phyloP scores from a whole-genome alignment of 1,140 invertebrate species.

The Oncopeltus fasciatus region DNA sequence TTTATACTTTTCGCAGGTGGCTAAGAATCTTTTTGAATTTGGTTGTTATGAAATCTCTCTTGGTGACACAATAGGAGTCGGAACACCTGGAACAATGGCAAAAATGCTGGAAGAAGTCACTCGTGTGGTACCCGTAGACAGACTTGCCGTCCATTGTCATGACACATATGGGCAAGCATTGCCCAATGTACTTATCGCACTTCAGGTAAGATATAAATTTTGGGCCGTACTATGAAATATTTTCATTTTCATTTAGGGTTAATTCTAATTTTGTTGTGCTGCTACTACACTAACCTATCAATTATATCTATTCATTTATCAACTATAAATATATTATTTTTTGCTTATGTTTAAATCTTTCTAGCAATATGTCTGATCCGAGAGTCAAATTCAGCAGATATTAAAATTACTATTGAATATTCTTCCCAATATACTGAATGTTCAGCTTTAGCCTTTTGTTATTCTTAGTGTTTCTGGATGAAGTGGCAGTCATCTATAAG shows the following conservation, averaged over 20 bases:
- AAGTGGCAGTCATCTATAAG: no score
- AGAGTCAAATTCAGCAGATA: no score
- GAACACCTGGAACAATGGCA: slow-evolving; percentile 70
- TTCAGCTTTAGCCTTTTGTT: no score
- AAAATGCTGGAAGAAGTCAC: slow-evolving; percentile 63
- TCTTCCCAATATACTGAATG: no score
- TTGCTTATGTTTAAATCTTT: no score
- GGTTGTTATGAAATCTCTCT: slow-evolving; percentile 92
- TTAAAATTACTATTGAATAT: no score
- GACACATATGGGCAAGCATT: slow-evolving; percentile 97
- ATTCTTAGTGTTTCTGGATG: no score
- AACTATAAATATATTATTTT: no score
- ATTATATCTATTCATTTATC: no score
- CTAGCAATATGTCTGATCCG: no score
- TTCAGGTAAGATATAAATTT: slow-evolving; percentile 34
- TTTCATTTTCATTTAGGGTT: no score
- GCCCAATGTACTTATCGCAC: slow-evolving; percentile 75
- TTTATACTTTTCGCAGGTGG: slow-evolving; percentile 32
- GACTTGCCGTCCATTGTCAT: slow-evolving; percentile 90
- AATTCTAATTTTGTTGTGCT: not conserved
- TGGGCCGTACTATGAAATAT: no score
- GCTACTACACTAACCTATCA: not conserved
- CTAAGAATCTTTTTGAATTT: slow-evolving; percentile 56
- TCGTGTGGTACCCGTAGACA: slow-evolving; percentile 43
- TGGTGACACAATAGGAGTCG: slow-evolving; percentile 94